A percentile compares a stretch with the other conserved stretches of the same genome.
phyloP scores from a whole-genome alignment of 1,140 invertebrate species.

The Sminthurinus signatus region DNA sequence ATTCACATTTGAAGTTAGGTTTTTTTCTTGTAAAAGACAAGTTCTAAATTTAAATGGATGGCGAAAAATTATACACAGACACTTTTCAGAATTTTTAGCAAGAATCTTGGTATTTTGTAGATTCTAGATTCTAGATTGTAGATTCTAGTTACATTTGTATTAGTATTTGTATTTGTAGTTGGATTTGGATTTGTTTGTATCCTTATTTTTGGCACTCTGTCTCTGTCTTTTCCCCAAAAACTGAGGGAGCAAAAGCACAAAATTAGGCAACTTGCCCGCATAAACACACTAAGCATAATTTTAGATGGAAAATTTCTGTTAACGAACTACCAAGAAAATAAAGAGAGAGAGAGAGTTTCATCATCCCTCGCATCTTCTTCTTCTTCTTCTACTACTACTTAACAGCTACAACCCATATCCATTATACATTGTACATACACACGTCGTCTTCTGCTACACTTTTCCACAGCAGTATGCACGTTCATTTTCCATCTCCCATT shows the following conservation, averaged over 20 bases:
- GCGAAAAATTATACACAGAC: slow-evolving; percentile 36
- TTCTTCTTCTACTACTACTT: neutral
- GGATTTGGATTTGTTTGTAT: too few relatives aligned
- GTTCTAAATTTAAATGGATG: slow-evolving; percentile 38
- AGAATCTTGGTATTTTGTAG: too few relatives aligned
- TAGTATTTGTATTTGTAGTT: too few relatives aligned
- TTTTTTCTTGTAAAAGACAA: too few relatives aligned
- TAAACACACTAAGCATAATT: slow-evolving; percentile 38
- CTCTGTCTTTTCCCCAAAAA: slow-evolving; percentile 33
- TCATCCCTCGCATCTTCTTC: slow-evolving; percentile 6
- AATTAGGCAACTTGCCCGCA: slow-evolving; percentile 39
- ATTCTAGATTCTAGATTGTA: too few relatives aligned
- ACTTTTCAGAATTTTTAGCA: slow-evolving; percentile 19
- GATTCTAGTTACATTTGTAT: too few relatives aligned
- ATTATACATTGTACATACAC: too few relatives aligned
- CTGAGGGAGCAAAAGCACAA: too few relatives aligned
- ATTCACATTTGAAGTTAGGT: too few relatives aligned
- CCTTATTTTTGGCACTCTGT: slow-evolving; percentile 26
- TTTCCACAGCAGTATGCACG: too few relatives aligned
- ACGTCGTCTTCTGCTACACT: too few relatives aligned
- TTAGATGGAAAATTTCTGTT: slow-evolving; percentile 34
- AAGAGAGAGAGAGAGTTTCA: too few relatives aligned
- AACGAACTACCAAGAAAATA: slow-evolving; percentile 32
- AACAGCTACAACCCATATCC: neutral
- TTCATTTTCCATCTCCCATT: neutral